A percentile compares a stretch with the other conserved stretches of the same genome.
Conservation (phyloP, 2,797 vertebrate species). For the Micrastur ruficollis region DNA sequence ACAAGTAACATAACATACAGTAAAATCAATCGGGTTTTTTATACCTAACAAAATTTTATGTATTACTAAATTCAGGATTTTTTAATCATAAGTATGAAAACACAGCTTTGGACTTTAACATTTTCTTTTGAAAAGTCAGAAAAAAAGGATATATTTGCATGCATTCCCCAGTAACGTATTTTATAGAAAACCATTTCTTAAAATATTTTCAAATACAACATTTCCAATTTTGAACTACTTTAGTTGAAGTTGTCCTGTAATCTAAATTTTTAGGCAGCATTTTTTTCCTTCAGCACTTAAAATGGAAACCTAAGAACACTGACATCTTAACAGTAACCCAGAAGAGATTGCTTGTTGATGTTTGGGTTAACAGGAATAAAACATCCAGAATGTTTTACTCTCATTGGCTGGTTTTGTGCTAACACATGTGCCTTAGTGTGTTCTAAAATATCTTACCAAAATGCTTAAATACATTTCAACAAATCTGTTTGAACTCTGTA, state of each 20-base stretch:
- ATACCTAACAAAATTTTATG: neutral
- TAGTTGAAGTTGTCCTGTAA: neutral
- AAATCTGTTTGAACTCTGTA: conserved; percentile 27
- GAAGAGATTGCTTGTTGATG: neutral
- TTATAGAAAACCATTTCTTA: neutral
- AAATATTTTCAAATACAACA: neutral
- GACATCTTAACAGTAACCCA: neutral
- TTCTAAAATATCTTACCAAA: conserved; percentile 26
- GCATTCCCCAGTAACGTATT: neutral
- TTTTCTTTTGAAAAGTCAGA: neutral
- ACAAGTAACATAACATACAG: neutral
- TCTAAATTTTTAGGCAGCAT: neutral
- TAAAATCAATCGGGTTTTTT: neutral
- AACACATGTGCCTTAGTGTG: neutral
- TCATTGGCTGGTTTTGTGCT: conserved; percentile 24
- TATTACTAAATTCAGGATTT: neutral
- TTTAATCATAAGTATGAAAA: conserved; percentile 12
- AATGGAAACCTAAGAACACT: neutral
- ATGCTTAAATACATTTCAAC: conserved; percentile 30
- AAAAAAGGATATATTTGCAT: neutral
- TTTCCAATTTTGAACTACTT: neutral
- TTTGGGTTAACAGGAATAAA: conserved; percentile 9
- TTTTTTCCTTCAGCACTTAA: neutral
- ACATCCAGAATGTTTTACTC: conserved; percentile 27
- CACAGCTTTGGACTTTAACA: neutral